A percentile compares a stretch with the other conserved stretches of the same genome.
Conservation (phyloP, 2,113 vertebrate genomes). For the Mirounga angustirostris region DNA sequence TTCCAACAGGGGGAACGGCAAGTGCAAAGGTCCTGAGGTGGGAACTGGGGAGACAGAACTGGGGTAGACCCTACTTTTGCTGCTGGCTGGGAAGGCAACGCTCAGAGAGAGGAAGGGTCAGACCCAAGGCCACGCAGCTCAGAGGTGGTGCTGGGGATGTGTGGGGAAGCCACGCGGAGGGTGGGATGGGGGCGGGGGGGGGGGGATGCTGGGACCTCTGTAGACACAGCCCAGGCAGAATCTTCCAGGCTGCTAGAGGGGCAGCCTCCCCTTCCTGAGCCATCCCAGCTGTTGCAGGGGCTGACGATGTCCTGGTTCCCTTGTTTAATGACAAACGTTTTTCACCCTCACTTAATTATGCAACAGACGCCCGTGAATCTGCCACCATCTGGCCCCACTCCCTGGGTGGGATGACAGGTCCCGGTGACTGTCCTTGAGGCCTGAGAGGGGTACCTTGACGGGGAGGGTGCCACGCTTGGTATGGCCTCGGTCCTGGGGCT, state of each 20-base stretch:
- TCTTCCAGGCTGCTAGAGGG: background rate
- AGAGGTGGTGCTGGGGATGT: background rate
- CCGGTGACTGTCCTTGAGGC: background rate
- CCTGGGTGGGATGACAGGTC: background rate
- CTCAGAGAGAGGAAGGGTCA: background rate
- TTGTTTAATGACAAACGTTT: background rate
- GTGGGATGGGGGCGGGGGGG: too few relatives aligned
- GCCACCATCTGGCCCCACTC: background rate
- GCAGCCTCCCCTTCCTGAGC: background rate
- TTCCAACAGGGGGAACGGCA: background rate
- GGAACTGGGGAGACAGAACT: too few relatives aligned
- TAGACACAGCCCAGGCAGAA: background rate
- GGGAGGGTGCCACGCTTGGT: background rate
- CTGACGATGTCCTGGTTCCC: background rate
- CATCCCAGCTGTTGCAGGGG: background rate
- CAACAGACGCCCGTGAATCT: accelerated
- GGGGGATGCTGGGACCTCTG: too few relatives aligned
- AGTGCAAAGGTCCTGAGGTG: background rate
- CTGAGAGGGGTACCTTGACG: background rate
- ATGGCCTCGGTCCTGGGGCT: background rate
- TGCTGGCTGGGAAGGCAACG: background rate
- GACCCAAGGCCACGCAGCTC: background rate
- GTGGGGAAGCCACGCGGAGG: background rate
- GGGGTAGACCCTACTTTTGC: background rate
- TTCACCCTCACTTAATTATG: background rate